Evolutionary conservation across 2,113 vertebrate species (phyloP).

Genomic region (zebrafish (Danio rerio)): DNA sequence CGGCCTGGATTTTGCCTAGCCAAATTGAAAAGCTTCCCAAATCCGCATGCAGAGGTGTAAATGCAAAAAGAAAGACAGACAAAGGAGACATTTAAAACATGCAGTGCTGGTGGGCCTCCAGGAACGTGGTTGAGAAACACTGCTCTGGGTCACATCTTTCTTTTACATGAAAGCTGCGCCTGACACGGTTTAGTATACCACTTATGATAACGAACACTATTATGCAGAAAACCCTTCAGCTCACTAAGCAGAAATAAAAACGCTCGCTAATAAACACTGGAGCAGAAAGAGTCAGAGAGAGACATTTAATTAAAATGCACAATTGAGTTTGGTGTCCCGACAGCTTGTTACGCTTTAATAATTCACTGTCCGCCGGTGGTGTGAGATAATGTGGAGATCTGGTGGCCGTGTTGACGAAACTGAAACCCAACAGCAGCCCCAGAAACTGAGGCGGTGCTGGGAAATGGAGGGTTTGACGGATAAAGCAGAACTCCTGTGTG

Average conservation of each 20-base stretch:
- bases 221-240: neutral
- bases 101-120: too few relatives aligned
- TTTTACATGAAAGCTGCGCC: too few relatives aligned
- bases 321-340: conserved; percentile 63
- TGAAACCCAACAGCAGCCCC: conserved; percentile 68
- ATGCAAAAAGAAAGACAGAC: too few relatives aligned
- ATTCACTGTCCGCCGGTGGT: conserved; percentile 64
- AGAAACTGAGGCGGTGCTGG: conserved; percentile 49
- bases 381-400: conserved; percentile 60
- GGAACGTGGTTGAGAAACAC: too few relatives aligned
- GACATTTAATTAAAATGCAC: conserved; percentile 70
- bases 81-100: too few relatives aligned
- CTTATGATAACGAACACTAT: too few relatives aligned
- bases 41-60: too few relatives aligned
- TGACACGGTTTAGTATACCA: too few relatives aligned
- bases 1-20: too few relatives aligned
- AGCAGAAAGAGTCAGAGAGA: conserved; percentile 11
- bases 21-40: too few relatives aligned
- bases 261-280: neutral
- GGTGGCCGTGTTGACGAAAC: conserved; percentile 58
- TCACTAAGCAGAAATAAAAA: neutral
- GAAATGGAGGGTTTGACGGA: conserved; percentile 32
- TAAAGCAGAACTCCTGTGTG: neutral
- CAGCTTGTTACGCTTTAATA: conserved; percentile 73
- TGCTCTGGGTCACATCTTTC: too few relatives aligned